Conservation (phyloP, 2,888 invertebrate genomes). For the Drosophila barbarae region DNA sequence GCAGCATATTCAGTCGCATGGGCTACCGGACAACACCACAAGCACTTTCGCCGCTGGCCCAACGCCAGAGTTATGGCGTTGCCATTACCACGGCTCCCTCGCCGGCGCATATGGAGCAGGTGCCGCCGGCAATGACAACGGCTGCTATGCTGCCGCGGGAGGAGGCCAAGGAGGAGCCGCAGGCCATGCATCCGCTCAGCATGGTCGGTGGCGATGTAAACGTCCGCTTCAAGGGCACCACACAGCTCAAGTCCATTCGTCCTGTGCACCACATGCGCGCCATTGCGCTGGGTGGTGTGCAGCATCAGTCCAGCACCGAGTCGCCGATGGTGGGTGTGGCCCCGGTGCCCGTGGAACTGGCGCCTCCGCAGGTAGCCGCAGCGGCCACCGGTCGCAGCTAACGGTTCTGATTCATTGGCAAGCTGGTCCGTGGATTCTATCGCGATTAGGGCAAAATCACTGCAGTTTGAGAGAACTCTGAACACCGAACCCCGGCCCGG, state of each 20-base stretch:
- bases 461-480: constrained; percentile 10
- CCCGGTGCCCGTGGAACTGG: constrained; percentile 40
- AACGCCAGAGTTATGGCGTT: constrained; percentile 58
- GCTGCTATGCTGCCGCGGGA: constrained; percentile 32
- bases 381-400: constrained; percentile 74
- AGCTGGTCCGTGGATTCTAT: constrained; percentile 75
- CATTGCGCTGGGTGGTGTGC: constrained; percentile 59
- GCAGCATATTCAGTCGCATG: constrained; percentile 76
- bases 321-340: constrained; percentile 31
- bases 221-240: constrained; percentile 89
- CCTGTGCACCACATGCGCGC: constrained; percentile 79
- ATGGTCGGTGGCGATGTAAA: constrained; percentile 86
- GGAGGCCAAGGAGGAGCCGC: constrained; percentile 33
- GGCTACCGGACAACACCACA: constrained; percentile 76
- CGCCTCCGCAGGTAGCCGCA: constrained; percentile 48
- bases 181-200: constrained; percentile 85
- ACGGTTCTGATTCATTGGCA: constrained; percentile 79
- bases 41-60: constrained; percentile 69
- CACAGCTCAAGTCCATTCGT: constrained; percentile 88
- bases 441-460: constrained; percentile 35
- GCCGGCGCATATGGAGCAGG: constrained; percentile 36
- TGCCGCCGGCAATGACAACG: constrained; percentile 33
- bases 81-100: constrained; percentile 53
- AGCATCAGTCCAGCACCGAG: constrained; percentile 36
- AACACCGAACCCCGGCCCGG: not conserved